These are phyloP conservation scores for Scyliorhinus canicula DNA, from an alignment of 2,797 vertebrate genomes.

Conservation along the genomic window DNA sequence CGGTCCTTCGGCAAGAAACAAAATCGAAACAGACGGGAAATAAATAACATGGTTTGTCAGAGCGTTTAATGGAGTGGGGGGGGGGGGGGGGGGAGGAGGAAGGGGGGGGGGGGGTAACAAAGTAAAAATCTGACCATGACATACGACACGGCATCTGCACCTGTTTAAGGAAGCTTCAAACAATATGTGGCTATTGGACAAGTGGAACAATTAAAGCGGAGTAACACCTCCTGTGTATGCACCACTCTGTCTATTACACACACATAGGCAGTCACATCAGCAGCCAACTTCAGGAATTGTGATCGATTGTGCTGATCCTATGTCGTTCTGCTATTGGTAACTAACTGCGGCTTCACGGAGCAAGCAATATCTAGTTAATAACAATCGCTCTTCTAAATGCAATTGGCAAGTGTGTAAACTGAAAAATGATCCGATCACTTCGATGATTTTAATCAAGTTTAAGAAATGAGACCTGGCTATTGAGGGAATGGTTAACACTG, in stretches of 20 bases:
- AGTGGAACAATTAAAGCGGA: not conserved
- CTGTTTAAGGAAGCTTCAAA: constrained; percentile 18
- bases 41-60: constrained; percentile 78
- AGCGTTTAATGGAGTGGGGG: constrained; percentile 87
- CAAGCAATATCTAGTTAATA: not conserved
- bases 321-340: not conserved
- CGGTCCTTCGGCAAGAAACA: not conserved
- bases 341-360: not conserved
- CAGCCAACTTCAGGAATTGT: not conserved
- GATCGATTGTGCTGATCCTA: not conserved
- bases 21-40: constrained; percentile 84
- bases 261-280: not conserved
- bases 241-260: not conserved
- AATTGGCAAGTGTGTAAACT: not conserved
- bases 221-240: not conserved
- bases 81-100: constrained; percentile 89
- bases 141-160: constrained; percentile 58
- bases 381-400: not conserved
- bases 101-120: constrained; percentile 80
- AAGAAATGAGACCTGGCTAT: not conserved
- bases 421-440: not conserved
- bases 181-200: not conserved
- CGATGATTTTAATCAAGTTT: not conserved
- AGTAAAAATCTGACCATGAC: constrained; percentile 82
- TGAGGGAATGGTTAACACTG: not conserved